Percentiles rank a stretch among this genome's conserved stretches.
phyloP scores from a whole-genome alignment of 2,888 invertebrate species.

The Drosophila testacea region DNA sequence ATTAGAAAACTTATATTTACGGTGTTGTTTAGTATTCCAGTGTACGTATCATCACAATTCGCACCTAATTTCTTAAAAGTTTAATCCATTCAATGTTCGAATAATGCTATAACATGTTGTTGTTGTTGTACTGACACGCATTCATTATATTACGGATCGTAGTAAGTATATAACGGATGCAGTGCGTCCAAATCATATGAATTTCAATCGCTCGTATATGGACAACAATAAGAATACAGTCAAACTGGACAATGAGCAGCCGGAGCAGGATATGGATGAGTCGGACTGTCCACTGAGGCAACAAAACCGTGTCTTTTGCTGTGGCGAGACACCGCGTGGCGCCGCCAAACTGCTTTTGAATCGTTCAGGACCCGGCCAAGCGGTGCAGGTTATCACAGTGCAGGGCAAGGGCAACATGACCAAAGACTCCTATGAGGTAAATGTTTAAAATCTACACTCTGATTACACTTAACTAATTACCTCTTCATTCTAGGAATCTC shows the following conservation, averaged over 20 bases:
- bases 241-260: slow-evolving; percentile 58
- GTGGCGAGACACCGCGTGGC: slow-evolving; percentile 72
- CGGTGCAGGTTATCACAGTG: slow-evolving; percentile 89
- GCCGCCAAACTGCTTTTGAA: slow-evolving; percentile 60
- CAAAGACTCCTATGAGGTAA: slow-evolving; percentile 50
- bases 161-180: slow-evolving; percentile 84
- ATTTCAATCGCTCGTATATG: slow-evolving; percentile 86
- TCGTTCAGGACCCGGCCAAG: slow-evolving; percentile 88
- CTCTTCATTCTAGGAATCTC: slow-evolving; percentile 65
- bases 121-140: slow-evolving; percentile 64
- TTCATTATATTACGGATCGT: slow-evolving; percentile 49
- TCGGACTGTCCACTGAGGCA: slow-evolving; percentile 83
- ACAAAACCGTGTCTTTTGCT: slow-evolving; percentile 84
- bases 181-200: slow-evolving; percentile 65
- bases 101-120: slow-evolving; percentile 50
- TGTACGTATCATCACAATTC: slow-evolving; percentile 73
- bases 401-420: slow-evolving; percentile 53
- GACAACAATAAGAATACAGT: slow-evolving; percentile 67
- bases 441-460: not conserved
- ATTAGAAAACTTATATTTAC: slow-evolving; percentile 4
- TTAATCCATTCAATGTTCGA: slow-evolving; percentile 13
- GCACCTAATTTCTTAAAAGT: slow-evolving; percentile 37
- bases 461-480: not conserved
- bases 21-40: slow-evolving; percentile 54
- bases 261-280: slow-evolving; percentile 83